These are phyloP conservation scores for Gnathonemus longibarbis DNA, from an alignment of 2,113 vertebrate genomes.

Conservation along the genomic window DNA sequence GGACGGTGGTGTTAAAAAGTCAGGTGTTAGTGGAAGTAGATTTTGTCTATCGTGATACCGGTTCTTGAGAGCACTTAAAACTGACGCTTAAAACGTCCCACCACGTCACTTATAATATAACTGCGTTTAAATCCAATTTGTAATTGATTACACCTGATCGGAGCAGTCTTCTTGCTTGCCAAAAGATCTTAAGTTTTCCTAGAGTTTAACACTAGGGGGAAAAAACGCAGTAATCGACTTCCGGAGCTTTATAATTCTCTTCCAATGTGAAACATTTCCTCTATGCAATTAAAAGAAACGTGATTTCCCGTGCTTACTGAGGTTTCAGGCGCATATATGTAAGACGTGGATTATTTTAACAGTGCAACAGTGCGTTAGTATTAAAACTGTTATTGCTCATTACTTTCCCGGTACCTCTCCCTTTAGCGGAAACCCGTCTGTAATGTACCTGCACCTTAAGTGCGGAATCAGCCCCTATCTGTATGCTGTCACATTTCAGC, in stretches of 20 bases:
- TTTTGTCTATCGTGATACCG: neutral
- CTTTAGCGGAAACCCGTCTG: neutral
- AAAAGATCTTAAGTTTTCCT: conserved; percentile 9
- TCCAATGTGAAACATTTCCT: conserved; percentile 20
- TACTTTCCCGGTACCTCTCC: neutral
- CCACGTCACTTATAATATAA: neutral
- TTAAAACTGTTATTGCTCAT: neutral
- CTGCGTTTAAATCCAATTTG: neutral
- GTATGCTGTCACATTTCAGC: conserved; percentile 46
- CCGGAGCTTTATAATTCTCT: conserved; percentile 4
- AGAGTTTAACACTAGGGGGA: neutral
- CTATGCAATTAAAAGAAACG: neutral
- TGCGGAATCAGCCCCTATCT: conserved; percentile 30
- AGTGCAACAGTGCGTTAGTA: neutral
- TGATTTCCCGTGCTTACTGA: neutral
- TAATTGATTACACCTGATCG: neutral
- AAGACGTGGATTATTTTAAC: neutral
- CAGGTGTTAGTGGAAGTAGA: neutral
- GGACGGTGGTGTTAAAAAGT: neutral
- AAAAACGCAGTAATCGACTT: conserved; percentile 6
- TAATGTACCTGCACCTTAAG: neutral
- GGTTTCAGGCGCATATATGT: neutral
- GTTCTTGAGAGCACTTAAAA: neutral
- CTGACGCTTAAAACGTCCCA: conserved; percentile 17
- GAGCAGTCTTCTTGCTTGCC: neutral